Evolutionary conservation across 1,140 invertebrate species (phyloP).

Genomic region (Mercenaria mercenaria): DNA sequence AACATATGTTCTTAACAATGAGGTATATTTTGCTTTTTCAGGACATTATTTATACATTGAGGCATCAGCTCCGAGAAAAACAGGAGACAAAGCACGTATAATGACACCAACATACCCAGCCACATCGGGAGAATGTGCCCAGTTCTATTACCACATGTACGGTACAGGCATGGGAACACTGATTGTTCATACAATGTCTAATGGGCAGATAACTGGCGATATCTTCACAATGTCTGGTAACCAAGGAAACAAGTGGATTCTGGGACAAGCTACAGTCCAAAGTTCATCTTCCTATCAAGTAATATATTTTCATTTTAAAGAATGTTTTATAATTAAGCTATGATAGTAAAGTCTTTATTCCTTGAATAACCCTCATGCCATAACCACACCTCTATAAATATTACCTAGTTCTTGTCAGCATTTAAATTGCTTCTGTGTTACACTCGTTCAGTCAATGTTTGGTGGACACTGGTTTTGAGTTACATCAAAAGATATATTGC

Average conservation of each 20-base stretch:
- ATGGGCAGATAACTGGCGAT: constrained; percentile 64
- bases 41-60: constrained; percentile 84
- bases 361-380: too few relatives aligned
- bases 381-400: too few relatives aligned
- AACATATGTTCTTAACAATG: too few relatives aligned
- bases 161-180: constrained; percentile 79
- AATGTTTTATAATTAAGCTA: not conserved
- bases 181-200: constrained; percentile 72
- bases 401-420: too few relatives aligned
- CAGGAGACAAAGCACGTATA: constrained; percentile 78
- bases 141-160: constrained; percentile 84
- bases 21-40: constrained; percentile 53
- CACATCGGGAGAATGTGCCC: constrained; percentile 76
- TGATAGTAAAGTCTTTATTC: too few relatives aligned
- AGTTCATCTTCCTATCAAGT: constrained; percentile 74
- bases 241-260: constrained; percentile 81
- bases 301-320: not conserved
- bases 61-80: constrained; percentile 76
- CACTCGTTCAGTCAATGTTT: too few relatives aligned
- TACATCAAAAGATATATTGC: too few relatives aligned
- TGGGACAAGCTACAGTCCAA: constrained; percentile 74
- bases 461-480: too few relatives aligned
- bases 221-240: constrained; percentile 77
- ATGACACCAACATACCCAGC: constrained; percentile 71
- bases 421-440: too few relatives aligned